These are phyloP conservation scores for Podocnemis expansa DNA, from an alignment of 2,113 vertebrate species.

Conservation along the genomic window DNA sequence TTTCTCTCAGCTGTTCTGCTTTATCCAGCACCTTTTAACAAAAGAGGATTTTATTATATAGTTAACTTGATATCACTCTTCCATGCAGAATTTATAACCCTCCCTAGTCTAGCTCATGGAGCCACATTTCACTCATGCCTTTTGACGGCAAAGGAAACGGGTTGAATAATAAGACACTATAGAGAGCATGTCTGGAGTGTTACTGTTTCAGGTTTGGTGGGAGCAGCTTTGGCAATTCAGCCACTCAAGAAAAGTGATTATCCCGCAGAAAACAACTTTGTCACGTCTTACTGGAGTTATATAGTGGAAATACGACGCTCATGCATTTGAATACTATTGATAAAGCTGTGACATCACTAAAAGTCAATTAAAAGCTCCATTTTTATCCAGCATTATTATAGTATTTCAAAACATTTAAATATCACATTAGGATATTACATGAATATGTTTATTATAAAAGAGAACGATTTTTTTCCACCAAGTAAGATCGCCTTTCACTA, in stretches of 20 bases:
- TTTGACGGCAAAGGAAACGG: not conserved
- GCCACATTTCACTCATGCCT: not conserved
- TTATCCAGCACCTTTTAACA: slow-evolving; percentile 90
- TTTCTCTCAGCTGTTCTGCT: slow-evolving; percentile 91
- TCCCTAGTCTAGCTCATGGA: not conserved
- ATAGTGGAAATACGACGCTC: not conserved
- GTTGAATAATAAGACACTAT: not conserved
- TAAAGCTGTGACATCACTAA: not conserved
- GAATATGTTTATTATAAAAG: not conserved
- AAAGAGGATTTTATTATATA: not conserved
- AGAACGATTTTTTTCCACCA: not conserved
- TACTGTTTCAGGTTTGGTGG: not conserved
- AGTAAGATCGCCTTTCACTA: not conserved
- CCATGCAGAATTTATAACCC: not conserved
- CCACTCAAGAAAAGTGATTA: not conserved
- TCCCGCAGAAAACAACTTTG: not conserved
- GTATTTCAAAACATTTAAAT: not conserved
- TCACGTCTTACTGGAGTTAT: not conserved
- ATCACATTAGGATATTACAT: not conserved
- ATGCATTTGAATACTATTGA: not conserved
- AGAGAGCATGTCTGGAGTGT: not conserved
- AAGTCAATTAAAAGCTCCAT: fast-evolving
- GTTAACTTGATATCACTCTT: not conserved
- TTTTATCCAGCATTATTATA: not conserved
- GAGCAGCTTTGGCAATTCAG: not conserved